These are phyloP conservation scores for Fregata magnificens DNA, from an alignment of 2,113 vertebrate genomes.

Conservation along the genomic window DNA sequence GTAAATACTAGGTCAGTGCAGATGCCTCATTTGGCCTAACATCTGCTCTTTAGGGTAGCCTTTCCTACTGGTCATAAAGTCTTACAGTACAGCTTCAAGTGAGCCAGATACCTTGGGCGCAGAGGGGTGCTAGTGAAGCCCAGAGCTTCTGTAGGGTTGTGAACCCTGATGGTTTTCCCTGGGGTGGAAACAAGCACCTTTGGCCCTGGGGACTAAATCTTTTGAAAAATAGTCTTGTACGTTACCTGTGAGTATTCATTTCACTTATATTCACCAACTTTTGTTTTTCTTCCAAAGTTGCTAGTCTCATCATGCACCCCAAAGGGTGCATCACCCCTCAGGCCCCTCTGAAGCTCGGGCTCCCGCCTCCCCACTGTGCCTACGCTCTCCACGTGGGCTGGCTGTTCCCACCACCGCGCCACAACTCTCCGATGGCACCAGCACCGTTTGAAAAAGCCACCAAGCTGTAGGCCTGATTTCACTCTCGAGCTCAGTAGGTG, in stretches of 20 bases:
- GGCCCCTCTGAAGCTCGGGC: neutral
- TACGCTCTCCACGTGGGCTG: neutral
- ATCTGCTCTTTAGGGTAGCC: neutral
- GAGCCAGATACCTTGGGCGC: neutral
- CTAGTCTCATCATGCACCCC: neutral
- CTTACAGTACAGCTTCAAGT: neutral
- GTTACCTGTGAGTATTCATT: neutral
- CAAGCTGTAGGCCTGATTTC: neutral
- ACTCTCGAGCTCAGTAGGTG: slow-evolving; percentile 5
- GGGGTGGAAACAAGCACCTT: neutral
- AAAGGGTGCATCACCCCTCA: neutral
- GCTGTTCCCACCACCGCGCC: neutral
- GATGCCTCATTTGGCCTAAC: neutral
- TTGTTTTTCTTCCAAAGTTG: neutral
- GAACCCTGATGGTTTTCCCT: neutral
- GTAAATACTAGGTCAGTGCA: neutral
- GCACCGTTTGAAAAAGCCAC: neutral
- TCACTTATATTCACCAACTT: neutral
- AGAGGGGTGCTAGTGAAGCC: neutral
- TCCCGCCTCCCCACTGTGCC: neutral
- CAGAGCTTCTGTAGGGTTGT: neutral
- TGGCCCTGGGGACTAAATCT: neutral
- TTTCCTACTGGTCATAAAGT: neutral
- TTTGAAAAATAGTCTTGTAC: neutral
- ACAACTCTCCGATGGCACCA: neutral